Evolutionary conservation across 2,113 vertebrate species (phyloP).

Genomic region (Takifugu bimaculatus): DNA sequence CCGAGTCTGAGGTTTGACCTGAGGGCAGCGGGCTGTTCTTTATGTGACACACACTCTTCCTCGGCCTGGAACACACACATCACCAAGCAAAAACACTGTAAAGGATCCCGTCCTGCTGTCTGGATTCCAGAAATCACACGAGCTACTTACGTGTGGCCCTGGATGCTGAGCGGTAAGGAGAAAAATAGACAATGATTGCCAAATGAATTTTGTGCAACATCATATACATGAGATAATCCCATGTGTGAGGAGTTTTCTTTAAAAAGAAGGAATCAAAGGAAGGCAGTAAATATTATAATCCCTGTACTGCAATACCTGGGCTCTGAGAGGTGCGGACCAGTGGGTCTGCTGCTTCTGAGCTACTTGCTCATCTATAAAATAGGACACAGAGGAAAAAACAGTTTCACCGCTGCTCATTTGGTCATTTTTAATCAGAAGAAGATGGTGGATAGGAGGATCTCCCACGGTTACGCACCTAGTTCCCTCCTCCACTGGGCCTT

Average conservation of each 20-base stretch:
- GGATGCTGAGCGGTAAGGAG: too few species aligned
- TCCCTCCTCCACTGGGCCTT: conserved; percentile 87
- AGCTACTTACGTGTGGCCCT: too few species aligned
- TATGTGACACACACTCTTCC: conserved; percentile 35
- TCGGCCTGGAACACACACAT: conserved; percentile 40
- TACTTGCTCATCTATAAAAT: conserved; percentile 85
- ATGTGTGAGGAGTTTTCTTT: too few species aligned
- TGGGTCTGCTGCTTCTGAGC: conserved; percentile 78
- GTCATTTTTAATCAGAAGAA: too few species aligned
- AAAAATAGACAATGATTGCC: too few species aligned
- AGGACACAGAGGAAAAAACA: conserved; percentile 39
- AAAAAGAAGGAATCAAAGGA: too few species aligned
- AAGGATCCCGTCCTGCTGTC: neutral
- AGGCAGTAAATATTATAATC: too few species aligned
- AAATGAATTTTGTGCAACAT: too few species aligned
- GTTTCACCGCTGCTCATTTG: too few species aligned
- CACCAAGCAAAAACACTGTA: neutral
- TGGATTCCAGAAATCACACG: too few species aligned
- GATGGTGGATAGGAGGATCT: too few species aligned
- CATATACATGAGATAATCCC: too few species aligned
- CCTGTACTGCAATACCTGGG: conserved; percentile 19
- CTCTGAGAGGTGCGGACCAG: conserved; percentile 47
- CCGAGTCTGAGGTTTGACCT: conserved; percentile 75
- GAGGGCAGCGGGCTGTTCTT: conserved; percentile 72
- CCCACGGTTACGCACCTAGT: conserved; percentile 74